Evolutionary conservation across 1,140 invertebrate genomes (phyloP).

Genomic region (Pseudomyrmex gracilis): DNA sequence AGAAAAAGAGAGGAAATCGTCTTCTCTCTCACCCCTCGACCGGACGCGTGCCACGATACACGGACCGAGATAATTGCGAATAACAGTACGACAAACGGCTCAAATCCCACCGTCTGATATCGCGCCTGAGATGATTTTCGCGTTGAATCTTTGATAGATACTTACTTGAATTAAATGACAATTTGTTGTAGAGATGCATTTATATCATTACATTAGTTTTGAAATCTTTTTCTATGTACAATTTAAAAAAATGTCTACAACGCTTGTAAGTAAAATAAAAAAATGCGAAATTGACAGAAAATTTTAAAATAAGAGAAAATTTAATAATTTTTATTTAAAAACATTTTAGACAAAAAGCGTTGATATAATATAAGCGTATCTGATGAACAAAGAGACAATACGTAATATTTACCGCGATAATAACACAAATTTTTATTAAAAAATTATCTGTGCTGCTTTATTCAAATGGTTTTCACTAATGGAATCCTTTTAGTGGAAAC

Average conservation of each 20-base stretch:
- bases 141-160: conserved; percentile 35
- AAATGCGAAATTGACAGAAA: not conserved
- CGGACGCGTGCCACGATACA: conserved; percentile 82
- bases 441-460: not conserved
- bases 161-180: not conserved
- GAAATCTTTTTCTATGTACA: not conserved
- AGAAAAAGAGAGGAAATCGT: conserved; percentile 39
- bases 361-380: not conserved
- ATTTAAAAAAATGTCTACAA: not conserved
- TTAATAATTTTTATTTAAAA: not conserved
- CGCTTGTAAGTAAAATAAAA: not conserved
- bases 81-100: conserved; percentile 84
- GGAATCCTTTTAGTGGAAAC: conserved; percentile 34
- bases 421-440: not conserved
- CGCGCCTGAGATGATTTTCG: conserved; percentile 57
- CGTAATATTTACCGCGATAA: not conserved
- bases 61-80: conserved; percentile 85
- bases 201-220: not conserved
- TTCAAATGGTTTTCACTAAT: conserved; percentile 3
- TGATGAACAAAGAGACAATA: not conserved
- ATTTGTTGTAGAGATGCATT: not conserved
- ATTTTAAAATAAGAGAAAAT: not conserved
- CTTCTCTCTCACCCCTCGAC: conserved; percentile 71
- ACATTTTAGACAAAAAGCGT: not conserved
- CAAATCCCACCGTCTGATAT: conserved; percentile 77